These are phyloP conservation scores for Microcebus lehilahytsara DNA, from an alignment of 2,113 vertebrate genomes.

Conservation along the genomic window DNA sequence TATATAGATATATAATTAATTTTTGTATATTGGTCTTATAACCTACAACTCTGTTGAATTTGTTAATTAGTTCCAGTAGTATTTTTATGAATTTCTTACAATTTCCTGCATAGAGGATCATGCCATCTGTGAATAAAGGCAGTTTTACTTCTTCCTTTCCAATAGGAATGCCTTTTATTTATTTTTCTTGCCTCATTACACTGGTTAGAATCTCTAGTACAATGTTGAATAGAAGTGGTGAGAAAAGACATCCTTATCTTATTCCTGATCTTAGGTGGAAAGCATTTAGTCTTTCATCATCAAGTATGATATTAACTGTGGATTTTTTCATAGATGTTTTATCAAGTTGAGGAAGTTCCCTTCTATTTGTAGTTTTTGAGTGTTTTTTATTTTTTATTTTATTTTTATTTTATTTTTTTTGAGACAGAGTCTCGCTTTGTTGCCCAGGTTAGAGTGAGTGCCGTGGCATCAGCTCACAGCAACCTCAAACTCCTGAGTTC, in stretches of 20 bases:
- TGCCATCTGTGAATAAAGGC: background rate
- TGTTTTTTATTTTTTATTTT: background rate
- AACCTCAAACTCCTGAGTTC: too few species aligned
- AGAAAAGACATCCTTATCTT: background rate
- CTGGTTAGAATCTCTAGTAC: background rate
- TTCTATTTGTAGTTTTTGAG: background rate
- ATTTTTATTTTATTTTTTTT: too few species aligned
- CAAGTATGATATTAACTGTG: background rate
- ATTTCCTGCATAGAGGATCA: constrained; percentile 1
- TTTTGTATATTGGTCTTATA: background rate
- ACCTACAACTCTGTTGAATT: background rate
- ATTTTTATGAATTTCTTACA: constrained; percentile 21
- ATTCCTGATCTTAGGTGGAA: background rate
- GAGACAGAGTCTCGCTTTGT: too few species aligned
- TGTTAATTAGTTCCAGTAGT: constrained; percentile 25
- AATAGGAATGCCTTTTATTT: background rate
- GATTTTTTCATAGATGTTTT: background rate
- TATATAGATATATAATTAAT: background rate
- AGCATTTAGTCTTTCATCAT: background rate
- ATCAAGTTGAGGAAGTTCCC: constrained; percentile 13
- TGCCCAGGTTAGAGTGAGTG: too few species aligned
- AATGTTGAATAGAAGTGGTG: background rate
- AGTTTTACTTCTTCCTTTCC: constrained; percentile 36
- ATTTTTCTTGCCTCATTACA: background rate
- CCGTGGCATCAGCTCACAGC: too few species aligned